Evolutionary conservation across 2,113 vertebrate species (phyloP).

Genomic region (Abramis brama): DNA sequence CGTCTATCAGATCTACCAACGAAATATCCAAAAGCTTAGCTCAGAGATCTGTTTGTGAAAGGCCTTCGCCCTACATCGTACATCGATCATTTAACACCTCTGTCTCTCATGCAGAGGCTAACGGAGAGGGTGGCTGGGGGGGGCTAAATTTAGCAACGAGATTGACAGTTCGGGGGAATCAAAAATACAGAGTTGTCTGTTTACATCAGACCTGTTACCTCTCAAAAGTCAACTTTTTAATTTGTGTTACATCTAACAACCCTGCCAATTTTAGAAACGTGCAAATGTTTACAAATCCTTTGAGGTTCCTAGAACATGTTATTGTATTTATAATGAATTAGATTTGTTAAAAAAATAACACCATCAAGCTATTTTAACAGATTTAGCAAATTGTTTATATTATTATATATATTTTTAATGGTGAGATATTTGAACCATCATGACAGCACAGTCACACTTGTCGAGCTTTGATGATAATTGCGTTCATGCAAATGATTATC

Average conservation of each 20-base stretch:
- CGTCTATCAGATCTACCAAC: neutral
- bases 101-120: slow-evolving; percentile 2
- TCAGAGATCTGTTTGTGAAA: neutral
- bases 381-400: neutral
- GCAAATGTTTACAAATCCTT: neutral
- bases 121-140: neutral
- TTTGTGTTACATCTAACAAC: neutral
- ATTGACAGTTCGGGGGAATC: neutral
- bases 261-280: neutral
- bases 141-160: neutral
- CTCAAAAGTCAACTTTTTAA: neutral
- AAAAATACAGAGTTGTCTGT: neutral
- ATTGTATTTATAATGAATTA: neutral
- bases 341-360: neutral
- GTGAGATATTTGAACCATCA: neutral
- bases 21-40: slow-evolving; percentile 7
- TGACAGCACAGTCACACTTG: neutral
- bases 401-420: neutral
- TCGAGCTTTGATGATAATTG: neutral
- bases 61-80: neutral
- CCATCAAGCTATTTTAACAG: neutral
- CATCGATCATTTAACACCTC: slow-evolving; percentile 32
- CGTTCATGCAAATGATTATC: neutral
- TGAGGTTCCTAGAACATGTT: neutral
- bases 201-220: neutral